Evolutionary conservation across 2,113 vertebrate species (phyloP).

Genomic region (Corythaeola cristata): DNA sequence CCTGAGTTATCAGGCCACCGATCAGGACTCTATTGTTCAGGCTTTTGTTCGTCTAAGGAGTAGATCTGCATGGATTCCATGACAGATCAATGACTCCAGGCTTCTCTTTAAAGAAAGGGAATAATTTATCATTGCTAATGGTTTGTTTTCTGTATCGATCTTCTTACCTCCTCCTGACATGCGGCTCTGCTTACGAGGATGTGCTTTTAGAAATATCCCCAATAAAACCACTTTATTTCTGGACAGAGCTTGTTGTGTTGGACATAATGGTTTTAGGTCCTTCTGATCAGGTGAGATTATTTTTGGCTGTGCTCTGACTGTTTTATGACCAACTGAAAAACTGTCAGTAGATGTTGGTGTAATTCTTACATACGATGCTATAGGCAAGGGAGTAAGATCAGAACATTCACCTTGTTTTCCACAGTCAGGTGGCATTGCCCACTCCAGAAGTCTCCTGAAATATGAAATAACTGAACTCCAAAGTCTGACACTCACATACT

Average conservation of each 20-base stretch:
- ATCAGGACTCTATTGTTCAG: neutral
- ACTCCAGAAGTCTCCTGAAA: neutral
- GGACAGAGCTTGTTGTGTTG: neutral
- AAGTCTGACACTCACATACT: neutral
- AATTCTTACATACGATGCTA: neutral
- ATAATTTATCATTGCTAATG: constrained; percentile 11
- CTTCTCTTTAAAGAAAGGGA: neutral
- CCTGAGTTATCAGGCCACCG: constrained; percentile 7
- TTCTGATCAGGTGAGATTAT: neutral
- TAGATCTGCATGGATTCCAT: constrained; percentile 11
- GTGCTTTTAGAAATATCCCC: neutral
- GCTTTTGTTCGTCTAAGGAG: neutral
- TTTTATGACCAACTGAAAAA: neutral
- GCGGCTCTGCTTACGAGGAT: neutral
- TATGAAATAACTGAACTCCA: neutral
- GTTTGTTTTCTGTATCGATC: constrained; percentile 8
- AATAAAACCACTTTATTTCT: neutral
- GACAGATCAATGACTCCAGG: constrained; percentile 17
- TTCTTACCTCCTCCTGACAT: neutral
- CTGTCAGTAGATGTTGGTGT: neutral
- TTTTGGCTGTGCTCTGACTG: neutral
- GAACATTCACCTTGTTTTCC: neutral
- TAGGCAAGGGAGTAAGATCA: neutral
- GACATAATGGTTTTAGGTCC: neutral
- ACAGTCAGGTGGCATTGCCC: neutral